Evolutionary conservation across 2,113 vertebrate genomes (phyloP), one percentile per base, ranked within the genome.

Genomic region (Thunnus thynnus): DNA sequence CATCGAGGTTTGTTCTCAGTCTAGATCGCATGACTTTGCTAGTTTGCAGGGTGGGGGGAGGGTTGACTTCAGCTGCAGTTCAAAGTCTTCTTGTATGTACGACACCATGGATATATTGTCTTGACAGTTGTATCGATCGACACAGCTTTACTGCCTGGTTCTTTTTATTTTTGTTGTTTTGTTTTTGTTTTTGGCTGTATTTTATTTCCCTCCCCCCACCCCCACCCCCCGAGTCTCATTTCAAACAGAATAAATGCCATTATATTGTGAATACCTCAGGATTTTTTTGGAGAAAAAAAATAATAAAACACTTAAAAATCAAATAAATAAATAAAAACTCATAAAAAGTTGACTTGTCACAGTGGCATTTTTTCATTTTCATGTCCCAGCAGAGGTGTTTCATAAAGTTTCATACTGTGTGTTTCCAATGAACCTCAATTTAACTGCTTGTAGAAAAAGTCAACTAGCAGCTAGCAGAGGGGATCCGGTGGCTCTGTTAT

Each of bases 201-300:
- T 91, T 90, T 81, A 47, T 82, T 82, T 30, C 48, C 44, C 22
- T 54, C n/a, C 66, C 81, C 48, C 52, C 13, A 3, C 67, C 71
- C 32, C 44, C 54, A 2, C 73, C 71, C 51, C 72, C 87, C 74
- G 2, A 70, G 88, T 89, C 76, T 92, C 85, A 93, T 94, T 94
- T 94, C 84, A 94, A 92, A 94, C 84, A 85, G 86, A 95, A 92
- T 91, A 93, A 94, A 95, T 95, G 95, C 95, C 95, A 95, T 96
- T 96, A 93, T 95, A 94, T 96, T 96, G 94, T 96, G 93, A 96
- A 96, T 95, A 96, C 95, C 95, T 96, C 95, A 96, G 95, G 95
- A 95, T 95, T 95, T 95, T 94, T 95, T 95, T 94, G 89, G 88
- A 92, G 83, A 91, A 90, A 93, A 91, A 91, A 92, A 90, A 86